phyloP scores from a whole-genome alignment of 2,113 vertebrate species.

The Regulus satrapa region DNA sequence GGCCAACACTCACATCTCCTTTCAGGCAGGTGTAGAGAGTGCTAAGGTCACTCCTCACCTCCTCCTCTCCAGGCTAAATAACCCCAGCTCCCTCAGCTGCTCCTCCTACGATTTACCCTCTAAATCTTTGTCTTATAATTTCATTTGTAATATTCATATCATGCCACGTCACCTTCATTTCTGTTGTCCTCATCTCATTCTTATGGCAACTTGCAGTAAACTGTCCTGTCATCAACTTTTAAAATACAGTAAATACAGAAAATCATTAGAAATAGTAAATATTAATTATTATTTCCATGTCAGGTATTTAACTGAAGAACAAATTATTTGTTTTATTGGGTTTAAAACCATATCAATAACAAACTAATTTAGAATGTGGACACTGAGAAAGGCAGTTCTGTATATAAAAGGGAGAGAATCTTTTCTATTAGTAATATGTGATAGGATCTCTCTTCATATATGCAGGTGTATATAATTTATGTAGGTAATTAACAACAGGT shows the following conservation, averaged over 20 bases:
- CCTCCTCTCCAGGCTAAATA: background rate
- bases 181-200: background rate
- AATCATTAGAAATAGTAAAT: background rate
- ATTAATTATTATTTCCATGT: background rate
- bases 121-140: background rate
- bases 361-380: background rate
- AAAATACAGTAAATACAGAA: background rate
- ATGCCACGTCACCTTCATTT: background rate
- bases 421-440: background rate
- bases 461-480: background rate
- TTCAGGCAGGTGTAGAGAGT: background rate
- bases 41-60: background rate
- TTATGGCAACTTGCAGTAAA: background rate
- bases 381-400: background rate
- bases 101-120: background rate
- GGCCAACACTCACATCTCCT: background rate
- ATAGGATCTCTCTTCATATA: background rate
- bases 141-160: background rate
- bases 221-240: background rate
- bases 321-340: background rate
- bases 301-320: background rate
- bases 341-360: background rate
- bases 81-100: background rate
- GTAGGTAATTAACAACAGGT: background rate
- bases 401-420: background rate